Evolutionary conservation across 1,140 invertebrate genomes (phyloP), one percentile per base, ranked within the genome.

Genomic region (Nasonia longicornis): DNA sequence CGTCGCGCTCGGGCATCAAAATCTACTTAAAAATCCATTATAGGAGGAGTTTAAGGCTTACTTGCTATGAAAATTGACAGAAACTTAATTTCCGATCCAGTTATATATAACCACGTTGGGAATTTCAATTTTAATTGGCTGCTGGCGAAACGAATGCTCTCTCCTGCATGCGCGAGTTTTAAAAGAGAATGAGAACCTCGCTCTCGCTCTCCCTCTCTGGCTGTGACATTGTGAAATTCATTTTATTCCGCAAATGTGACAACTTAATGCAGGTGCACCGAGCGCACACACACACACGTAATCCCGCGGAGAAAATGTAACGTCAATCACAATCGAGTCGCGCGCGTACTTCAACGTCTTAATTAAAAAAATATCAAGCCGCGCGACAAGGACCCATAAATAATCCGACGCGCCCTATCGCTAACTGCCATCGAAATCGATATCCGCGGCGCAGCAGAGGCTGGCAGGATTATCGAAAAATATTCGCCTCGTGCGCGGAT

Each of bases 11-110:
- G 16, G 16, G 52, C 52, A 20, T 29, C 66, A 67, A 67, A 67
- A 70, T 70, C 42, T 72, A 48, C 70, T 72, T 72, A 45, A 72
- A 45, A 72, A 45, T 42, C 42, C 70, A 72, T 72, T 72, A 72
- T 71, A 31, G 20, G 20, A 72, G n/a, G 16, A 72, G 35, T 72
- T 42, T 11, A 72, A 48, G 42, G 73, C 73, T 29, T 35, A 26
- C 73, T 58, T 11, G 48, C 35, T 45, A 45, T 48, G 72, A 45
- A 63, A 63, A 75, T 63, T 75, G 26, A 35, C 73, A 75, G 26
- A 75, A 75, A 75, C 48, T 75, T 63, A 58, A 75, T 75, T 75
- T 63, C 48, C 31, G 22, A 35, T 63, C 48, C 20, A 22, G 52
- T 63, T 63, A 42, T 42, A 7, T 42, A 7, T 42, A 75, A 63